These are phyloP conservation scores for Cerastis leucographa DNA, from an alignment of 2,888 invertebrate species.

Conservation along the genomic window DNA sequence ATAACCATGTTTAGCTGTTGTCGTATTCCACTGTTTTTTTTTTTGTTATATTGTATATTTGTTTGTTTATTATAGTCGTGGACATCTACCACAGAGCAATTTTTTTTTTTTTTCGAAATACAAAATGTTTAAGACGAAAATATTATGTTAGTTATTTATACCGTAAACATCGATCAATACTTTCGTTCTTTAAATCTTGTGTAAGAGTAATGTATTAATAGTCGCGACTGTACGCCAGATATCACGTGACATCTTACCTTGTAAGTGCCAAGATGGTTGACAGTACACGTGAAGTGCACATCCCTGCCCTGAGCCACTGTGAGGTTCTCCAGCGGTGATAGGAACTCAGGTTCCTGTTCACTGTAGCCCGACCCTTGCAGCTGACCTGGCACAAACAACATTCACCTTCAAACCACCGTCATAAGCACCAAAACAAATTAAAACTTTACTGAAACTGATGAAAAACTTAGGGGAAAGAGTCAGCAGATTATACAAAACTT, in stretches of 20 bases:
- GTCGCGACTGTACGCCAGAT: background rate
- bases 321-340: slow-evolving; percentile 95
- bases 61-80: background rate
- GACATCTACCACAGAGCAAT: background rate
- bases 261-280: slow-evolving; percentile 96
- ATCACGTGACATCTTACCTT: slow-evolving; percentile 89
- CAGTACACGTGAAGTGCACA: slow-evolving; percentile 97
- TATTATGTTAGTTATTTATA: background rate
- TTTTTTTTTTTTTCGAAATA: background rate
- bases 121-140: background rate
- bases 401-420: slow-evolving; percentile 10
- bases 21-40: background rate
- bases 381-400: slow-evolving; percentile 78
- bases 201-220: background rate
- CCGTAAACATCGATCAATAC: background rate
- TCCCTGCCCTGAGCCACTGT: slow-evolving; percentile 97
- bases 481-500: slow-evolving; percentile 19
- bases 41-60: background rate
- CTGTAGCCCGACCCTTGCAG: slow-evolving; percentile 86
- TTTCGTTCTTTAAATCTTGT: background rate
- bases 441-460: background rate
- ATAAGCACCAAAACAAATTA: slow-evolving; percentile 16
- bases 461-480: slow-evolving; percentile 14
- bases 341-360: slow-evolving; percentile 93
- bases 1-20: background rate